Evolutionary conservation across 1,140 invertebrate genomes (phyloP).

Genomic region (Neodiprion pinetum): DNA sequence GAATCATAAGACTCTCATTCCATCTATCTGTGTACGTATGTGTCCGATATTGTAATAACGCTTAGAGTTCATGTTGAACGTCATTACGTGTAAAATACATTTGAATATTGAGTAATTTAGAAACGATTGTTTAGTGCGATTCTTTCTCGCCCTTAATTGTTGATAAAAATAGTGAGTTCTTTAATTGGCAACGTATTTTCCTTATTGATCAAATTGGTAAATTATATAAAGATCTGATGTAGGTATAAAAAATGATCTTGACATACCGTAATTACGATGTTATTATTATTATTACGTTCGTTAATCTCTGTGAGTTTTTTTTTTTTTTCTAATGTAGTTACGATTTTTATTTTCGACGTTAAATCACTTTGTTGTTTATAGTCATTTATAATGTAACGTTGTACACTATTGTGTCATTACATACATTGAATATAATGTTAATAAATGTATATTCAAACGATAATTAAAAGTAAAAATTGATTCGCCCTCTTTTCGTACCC

Average conservation of each 20-base stretch:
- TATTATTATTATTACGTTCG: conserved; percentile 8
- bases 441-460: conserved; percentile 35
- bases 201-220: too few relatives aligned
- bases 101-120: neutral
- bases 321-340: conserved; percentile 25
- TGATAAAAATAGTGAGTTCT: neutral
- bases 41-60: neutral
- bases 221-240: neutral
- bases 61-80: neutral
- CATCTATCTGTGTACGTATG: neutral
- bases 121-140: neutral
- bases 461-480: too few relatives aligned
- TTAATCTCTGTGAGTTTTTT: conserved; percentile 13
- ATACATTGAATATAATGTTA: conserved; percentile 35
- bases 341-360: conserved; percentile 24
- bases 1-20: neutral
- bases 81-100: neutral
- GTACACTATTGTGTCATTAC: conserved; percentile 13
- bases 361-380: conserved; percentile 25
- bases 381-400: conserved; percentile 9
- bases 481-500: too few relatives aligned
- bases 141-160: neutral
- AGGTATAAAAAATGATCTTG: conserved; percentile 8
- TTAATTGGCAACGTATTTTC: too few relatives aligned
- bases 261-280: conserved; percentile 10